phyloP scores from a whole-genome alignment of 2,888 invertebrate genomes.

The Enoplolaimus lenunculus region DNA sequence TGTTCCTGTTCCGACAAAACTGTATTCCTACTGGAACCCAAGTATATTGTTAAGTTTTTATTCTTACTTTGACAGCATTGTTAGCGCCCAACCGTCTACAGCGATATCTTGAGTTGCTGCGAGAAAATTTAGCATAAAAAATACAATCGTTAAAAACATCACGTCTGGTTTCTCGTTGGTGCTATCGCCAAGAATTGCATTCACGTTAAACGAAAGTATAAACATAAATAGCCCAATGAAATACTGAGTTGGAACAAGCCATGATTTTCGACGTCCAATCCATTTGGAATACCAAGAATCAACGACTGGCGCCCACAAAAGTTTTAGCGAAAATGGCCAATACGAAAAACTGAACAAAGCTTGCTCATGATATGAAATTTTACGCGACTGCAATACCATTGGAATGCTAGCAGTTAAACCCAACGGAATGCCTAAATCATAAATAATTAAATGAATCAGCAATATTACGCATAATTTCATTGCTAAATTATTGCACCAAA shows the following conservation, averaged over 20 bases:
- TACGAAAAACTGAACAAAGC: constrained; percentile 47
- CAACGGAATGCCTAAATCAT: constrained; percentile 63
- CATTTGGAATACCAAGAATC: constrained; percentile 63
- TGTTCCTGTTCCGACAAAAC: too few species aligned
- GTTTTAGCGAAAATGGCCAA: constrained; percentile 61
- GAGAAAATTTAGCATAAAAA: constrained; percentile 79
- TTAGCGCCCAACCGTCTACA: constrained; percentile 98
- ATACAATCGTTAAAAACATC: constrained; percentile 62
- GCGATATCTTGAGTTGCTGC: constrained; percentile 99
- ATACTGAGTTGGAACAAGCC: constrained; percentile 81
- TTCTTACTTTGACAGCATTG: constrained; percentile 81
- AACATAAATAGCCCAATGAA: constrained; percentile 65
- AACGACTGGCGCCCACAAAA: constrained; percentile 95
- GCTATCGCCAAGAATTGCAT: constrained; percentile 33
- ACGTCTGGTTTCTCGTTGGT: constrained; percentile 51
- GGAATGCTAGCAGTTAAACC: constrained; percentile 86
- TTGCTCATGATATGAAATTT: constrained; percentile 85
- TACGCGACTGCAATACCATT: constrained; percentile 78
- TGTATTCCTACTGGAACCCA: too few species aligned
- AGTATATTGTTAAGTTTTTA: too few species aligned
- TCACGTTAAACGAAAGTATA: constrained; percentile 54
- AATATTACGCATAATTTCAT: not conserved
- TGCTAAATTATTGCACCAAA: not conserved
- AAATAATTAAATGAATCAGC: constrained; percentile 9
- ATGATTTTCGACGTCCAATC: constrained; percentile 75